Conservation (phyloP, 2,113 vertebrate species). For the Gorsachius goisagi region DNA sequence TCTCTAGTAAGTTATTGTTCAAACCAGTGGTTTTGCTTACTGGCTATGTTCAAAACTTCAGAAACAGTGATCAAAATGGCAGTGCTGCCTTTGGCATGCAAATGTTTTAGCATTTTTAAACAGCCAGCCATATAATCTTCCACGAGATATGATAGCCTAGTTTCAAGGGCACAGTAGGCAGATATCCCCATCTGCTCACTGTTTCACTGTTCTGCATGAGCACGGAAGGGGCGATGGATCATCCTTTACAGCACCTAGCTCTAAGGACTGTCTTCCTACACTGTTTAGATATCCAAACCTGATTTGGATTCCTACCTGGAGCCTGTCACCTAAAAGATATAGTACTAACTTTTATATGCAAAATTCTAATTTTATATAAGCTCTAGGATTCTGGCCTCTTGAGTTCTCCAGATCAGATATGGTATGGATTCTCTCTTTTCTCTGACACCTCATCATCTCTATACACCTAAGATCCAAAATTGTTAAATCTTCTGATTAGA, state of each 20-base stretch:
- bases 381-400: not conserved
- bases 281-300: not conserved
- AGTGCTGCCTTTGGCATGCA: not conserved
- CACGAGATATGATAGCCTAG: not conserved
- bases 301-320: not conserved
- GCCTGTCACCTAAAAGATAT: not conserved
- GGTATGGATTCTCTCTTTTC: not conserved
- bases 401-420: rapidly evolving
- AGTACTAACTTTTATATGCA: not conserved
- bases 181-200: not conserved
- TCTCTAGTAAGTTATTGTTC: not conserved
- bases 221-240: not conserved
- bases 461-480: rapidly evolving
- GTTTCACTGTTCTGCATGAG: not conserved
- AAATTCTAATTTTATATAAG: not conserved
- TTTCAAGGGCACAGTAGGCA: not conserved
- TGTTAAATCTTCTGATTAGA: not conserved
- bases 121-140: not conserved
- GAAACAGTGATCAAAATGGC: not conserved
- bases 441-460: not conserved
- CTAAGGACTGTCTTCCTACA: not conserved
- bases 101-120: not conserved
- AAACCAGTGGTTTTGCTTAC: not conserved
- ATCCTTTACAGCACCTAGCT: not conserved
- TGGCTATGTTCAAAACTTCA: not conserved